phyloP scores from a whole-genome alignment of 2,113 vertebrate genomes.

The Varanus komodoensis region DNA sequence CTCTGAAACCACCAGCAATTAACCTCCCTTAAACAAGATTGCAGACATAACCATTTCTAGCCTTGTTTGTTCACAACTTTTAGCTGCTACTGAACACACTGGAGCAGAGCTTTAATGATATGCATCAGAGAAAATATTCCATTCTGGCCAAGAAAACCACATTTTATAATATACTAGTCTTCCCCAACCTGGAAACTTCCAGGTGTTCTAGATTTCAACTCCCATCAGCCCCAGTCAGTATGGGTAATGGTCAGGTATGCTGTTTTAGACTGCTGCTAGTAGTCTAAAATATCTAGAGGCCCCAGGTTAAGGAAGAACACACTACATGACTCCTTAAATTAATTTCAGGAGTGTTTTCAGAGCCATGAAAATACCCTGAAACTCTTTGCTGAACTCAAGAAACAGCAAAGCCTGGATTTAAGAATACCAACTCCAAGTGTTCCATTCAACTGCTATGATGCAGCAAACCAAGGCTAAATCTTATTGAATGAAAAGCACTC shows the following conservation, averaged over 20 bases:
- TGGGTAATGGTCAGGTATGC: too few relatives aligned
- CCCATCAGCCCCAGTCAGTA: too few relatives aligned
- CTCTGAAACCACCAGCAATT: background rate
- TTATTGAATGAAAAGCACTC: constrained; percentile 1
- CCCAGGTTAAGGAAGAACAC: too few relatives aligned
- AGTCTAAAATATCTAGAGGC: too few relatives aligned
- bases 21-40: background rate
- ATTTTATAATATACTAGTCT: background rate
- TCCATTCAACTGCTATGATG: background rate
- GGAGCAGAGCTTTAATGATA: background rate
- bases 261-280: too few relatives aligned
- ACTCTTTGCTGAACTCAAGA: constrained; percentile 8
- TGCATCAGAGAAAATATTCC: background rate
- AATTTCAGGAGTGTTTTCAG: constrained; percentile 9
- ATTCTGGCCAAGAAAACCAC: background rate
- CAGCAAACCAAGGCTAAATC: background rate
- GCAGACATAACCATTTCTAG: background rate
- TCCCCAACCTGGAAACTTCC: too few relatives aligned
- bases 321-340: background rate
- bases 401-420: background rate
- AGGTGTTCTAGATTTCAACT: too few relatives aligned
- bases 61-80: background rate
- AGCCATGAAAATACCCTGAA: background rate
- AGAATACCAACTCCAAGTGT: background rate
- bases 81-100: constrained; percentile 5